Conservation (phyloP, 2,888 invertebrate species). For the Limnephilus marmoratus region DNA sequence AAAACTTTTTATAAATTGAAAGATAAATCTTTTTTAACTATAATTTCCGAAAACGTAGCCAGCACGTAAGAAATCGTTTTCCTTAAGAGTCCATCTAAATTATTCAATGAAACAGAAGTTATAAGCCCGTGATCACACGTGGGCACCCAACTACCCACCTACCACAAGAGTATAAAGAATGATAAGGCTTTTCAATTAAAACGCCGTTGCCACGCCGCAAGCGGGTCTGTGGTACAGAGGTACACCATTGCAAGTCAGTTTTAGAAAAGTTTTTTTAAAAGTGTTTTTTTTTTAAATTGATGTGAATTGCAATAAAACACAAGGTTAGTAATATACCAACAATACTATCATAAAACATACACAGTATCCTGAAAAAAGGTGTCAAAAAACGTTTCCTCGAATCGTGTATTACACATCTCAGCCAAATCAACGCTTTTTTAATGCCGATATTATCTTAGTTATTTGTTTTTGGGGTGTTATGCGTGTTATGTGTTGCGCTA, state of each 20-base stretch:
- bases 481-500: too few relatives aligned
- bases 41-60: not conserved
- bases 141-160: not conserved
- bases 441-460: too few relatives aligned
- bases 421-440: too few relatives aligned
- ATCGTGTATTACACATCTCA: too few relatives aligned
- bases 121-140: not conserved
- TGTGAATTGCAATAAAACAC: too few relatives aligned
- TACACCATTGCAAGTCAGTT: not conserved
- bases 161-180: not conserved
- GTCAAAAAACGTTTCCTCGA: too few relatives aligned
- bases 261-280: too few relatives aligned
- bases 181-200: conserved; percentile 16
- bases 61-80: not conserved
- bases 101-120: not conserved
- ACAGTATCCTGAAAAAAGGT: too few relatives aligned
- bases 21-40: not conserved
- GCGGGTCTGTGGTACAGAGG: not conserved
- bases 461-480: too few relatives aligned
- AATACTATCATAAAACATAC: too few relatives aligned
- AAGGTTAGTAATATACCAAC: too few relatives aligned
- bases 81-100: not conserved
- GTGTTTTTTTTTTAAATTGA: too few relatives aligned
- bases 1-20: not conserved
- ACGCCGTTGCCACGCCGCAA: not conserved